Evolutionary conservation across 2,797 vertebrate genomes (phyloP).

Genomic region (Valencia hispanica): DNA sequence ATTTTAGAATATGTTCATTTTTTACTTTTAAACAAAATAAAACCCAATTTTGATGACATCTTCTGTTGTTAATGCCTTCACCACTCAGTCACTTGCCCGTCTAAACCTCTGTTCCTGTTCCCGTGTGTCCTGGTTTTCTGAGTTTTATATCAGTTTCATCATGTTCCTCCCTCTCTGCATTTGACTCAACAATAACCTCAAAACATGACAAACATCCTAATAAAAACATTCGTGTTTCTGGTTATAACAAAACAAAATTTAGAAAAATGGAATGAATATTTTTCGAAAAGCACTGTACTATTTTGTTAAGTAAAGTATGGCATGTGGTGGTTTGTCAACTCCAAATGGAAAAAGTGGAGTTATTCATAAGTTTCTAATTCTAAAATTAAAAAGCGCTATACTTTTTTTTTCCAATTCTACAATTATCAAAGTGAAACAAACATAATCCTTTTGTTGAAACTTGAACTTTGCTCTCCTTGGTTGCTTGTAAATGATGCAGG

Average conservation of each 20-base stretch:
- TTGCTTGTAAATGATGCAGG: conserved; percentile 73
- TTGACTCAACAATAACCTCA: not conserved
- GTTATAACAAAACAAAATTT: not conserved
- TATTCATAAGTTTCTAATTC: conserved; percentile 46
- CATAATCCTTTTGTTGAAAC: conserved; percentile 68
- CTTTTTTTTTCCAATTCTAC: conserved; percentile 64
- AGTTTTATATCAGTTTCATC: not conserved
- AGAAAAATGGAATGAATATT: not conserved
- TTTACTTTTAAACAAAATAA: not conserved
- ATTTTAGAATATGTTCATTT: not conserved
- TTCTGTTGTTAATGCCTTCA: not conserved
- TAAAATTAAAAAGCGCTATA: conserved; percentile 54
- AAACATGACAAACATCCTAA: not conserved
- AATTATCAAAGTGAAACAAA: conserved; percentile 69
- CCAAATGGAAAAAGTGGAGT: conserved; percentile 35
- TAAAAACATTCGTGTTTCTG: not conserved
- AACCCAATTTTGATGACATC: not conserved
- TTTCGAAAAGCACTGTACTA: not conserved
- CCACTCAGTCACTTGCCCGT: not conserved
- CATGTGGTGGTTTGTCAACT: conserved; percentile 36
- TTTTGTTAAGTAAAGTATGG: not conserved
- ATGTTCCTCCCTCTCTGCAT: not conserved
- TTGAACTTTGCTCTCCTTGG: conserved; percentile 61
- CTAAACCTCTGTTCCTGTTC: not conserved
- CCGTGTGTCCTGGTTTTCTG: not conserved